Conservation (phyloP, 1,140 invertebrate species). For the Dermatophagoides farinae region DNA sequence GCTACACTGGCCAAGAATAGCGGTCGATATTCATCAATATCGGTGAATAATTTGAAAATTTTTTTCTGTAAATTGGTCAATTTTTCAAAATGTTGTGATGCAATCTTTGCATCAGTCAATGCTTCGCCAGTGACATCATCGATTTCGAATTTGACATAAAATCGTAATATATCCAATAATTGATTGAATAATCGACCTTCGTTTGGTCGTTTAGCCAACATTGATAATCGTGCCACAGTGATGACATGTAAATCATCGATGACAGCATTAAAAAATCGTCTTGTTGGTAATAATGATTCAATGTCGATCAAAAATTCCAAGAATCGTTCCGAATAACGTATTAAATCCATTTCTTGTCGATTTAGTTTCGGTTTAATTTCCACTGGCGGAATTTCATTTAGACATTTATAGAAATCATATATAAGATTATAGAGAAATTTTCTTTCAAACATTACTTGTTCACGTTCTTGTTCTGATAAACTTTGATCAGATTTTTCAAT, state of each 20-base stretch:
- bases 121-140: constrained; percentile 88
- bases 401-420: constrained; percentile 63
- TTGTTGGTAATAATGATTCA: constrained; percentile 76
- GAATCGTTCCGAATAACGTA: constrained; percentile 83
- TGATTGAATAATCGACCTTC: constrained; percentile 80
- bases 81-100: constrained; percentile 68
- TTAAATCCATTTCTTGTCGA: constrained; percentile 36
- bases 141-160: constrained; percentile 93
- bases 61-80: constrained; percentile 78
- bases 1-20: constrained; percentile 86
- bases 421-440: constrained; percentile 70
- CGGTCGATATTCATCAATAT: constrained; percentile 38
- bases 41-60: constrained; percentile 73
- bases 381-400: constrained; percentile 45
- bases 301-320: constrained; percentile 88
- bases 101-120: constrained; percentile 78
- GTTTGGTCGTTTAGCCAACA: too few species aligned
- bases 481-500: constrained; percentile 61
- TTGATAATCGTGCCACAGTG: constrained; percentile 37
- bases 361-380: constrained; percentile 5
- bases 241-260: constrained; percentile 87
- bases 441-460: constrained; percentile 62
- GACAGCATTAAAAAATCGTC: constrained; percentile 88
- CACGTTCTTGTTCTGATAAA: constrained; percentile 39
- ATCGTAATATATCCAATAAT: constrained; percentile 84